Evolutionary conservation across 2,113 vertebrate genomes (phyloP).

Genomic region (Corydoras sp.): DNA sequence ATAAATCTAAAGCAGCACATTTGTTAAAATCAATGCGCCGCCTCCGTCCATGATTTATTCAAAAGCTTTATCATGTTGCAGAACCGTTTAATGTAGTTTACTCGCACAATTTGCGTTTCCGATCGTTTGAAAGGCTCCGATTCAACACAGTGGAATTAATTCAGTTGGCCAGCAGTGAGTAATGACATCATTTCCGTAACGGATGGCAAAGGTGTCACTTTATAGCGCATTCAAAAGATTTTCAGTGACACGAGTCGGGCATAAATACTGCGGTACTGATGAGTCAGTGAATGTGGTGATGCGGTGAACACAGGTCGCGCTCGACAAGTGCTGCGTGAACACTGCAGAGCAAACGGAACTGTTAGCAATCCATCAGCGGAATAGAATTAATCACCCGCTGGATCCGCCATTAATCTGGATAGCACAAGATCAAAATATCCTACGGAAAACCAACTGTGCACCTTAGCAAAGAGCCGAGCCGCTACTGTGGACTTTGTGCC

Average conservation of each 20-base stretch:
- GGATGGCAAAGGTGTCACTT: neutral
- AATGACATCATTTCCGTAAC: neutral
- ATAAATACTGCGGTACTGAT: neutral
- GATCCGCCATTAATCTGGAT: too few species aligned
- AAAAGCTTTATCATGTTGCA: neutral
- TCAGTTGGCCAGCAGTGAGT: neutral
- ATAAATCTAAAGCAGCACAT: too few species aligned
- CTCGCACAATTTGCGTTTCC: neutral
- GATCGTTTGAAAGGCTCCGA: neutral
- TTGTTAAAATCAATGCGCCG: neutral
- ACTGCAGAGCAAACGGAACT: too few species aligned
- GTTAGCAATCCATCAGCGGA: too few species aligned
- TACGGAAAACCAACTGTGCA: too few species aligned
- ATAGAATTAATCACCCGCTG: too few species aligned
- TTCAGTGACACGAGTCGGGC: neutral
- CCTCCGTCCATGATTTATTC: neutral
- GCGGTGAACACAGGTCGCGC: neutral
- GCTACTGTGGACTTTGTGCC: too few species aligned
- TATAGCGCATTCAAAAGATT: neutral
- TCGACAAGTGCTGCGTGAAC: neutral
- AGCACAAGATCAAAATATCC: too few species aligned
- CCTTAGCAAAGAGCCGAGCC: too few species aligned
- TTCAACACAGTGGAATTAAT: neutral
- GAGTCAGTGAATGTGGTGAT: neutral
- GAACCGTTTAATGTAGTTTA: neutral